Conservation (phyloP, 2,888 invertebrate species). For the Ormyrus thymus region DNA sequence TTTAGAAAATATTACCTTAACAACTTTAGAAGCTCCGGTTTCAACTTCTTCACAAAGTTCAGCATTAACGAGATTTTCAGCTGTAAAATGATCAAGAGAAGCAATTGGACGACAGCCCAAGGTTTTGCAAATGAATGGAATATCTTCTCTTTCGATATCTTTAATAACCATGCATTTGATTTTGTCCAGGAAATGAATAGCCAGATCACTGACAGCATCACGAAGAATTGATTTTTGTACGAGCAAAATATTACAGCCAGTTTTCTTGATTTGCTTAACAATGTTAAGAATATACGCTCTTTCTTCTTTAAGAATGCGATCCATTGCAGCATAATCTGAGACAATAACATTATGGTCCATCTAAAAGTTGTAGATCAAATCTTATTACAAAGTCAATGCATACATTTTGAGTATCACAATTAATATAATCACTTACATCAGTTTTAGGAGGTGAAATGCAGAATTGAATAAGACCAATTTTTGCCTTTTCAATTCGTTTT, state of each 20-base stretch:
- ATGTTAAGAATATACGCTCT: slow-evolving; percentile 98
- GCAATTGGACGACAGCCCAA: slow-evolving; percentile 96
- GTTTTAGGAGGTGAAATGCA: slow-evolving; percentile 99
- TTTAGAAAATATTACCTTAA: slow-evolving; percentile 80
- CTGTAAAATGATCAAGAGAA: slow-evolving; percentile 96
- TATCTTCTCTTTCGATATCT: slow-evolving; percentile 98
- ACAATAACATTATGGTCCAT: slow-evolving; percentile 98
- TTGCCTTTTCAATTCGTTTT: slow-evolving; percentile 95
- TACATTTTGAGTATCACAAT: background rate
- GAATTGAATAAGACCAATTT: slow-evolving; percentile 99
- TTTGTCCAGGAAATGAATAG: slow-evolving; percentile 98
- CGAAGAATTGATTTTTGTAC: slow-evolving; percentile 90
- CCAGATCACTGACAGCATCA: slow-evolving; percentile 97
- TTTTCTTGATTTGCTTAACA: slow-evolving; percentile 98
- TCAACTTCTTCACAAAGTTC: slow-evolving; percentile 96
- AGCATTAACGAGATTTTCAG: slow-evolving; percentile 93
- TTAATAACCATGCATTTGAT: slow-evolving; percentile 99
- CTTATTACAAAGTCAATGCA: background rate
- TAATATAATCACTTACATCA: slow-evolving; percentile 81
- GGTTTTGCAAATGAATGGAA: slow-evolving; percentile 97
- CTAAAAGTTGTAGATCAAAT: slow-evolving; percentile 72
- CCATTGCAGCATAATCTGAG: slow-evolving; percentile 99
- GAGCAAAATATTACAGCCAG: slow-evolving; percentile 97
- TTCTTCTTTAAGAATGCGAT: slow-evolving; percentile 97
- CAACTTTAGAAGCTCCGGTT: slow-evolving; percentile 91